Conservation (phyloP, 2,797 vertebrate genomes). For the Helarctos malayanus region DNA sequence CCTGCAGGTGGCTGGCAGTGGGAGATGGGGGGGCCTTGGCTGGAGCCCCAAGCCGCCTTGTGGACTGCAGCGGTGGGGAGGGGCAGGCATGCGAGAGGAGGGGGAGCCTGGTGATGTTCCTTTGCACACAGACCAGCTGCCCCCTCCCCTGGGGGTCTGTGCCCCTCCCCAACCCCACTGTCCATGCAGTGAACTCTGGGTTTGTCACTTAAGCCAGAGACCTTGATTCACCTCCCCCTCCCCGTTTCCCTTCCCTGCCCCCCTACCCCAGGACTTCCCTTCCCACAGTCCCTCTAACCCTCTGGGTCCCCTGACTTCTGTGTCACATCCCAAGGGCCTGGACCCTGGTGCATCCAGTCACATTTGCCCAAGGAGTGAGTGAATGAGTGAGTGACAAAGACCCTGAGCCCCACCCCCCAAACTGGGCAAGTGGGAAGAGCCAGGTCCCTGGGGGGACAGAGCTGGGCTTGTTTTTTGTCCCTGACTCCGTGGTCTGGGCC, state of each 20-base stretch:
- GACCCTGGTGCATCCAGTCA: not conserved
- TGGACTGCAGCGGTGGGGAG: not conserved
- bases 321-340: not conserved
- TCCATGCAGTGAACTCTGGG: not conserved
- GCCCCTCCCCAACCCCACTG: not conserved
- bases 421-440: not conserved
- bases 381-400: not conserved
- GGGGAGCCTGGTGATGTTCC: not conserved
- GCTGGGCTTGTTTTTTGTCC: not conserved
- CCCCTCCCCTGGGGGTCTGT: not conserved
- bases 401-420: not conserved
- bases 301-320: not conserved
- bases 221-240: not conserved
- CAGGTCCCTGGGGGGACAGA: accelerated
- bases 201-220: not conserved
- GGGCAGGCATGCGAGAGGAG: not conserved
- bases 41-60: not conserved
- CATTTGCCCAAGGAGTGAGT: not conserved
- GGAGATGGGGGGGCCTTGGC: too few species aligned
- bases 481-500: not conserved
- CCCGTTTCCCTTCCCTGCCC: not conserved
- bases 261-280: not conserved
- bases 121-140: not conserved
- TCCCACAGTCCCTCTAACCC: not conserved
- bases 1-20: too few species aligned